Evolutionary conservation across 2,797 vertebrate genomes (phyloP), one percentile per base, ranked within the genome.

Genomic region (Bradypodion ventrale): DNA sequence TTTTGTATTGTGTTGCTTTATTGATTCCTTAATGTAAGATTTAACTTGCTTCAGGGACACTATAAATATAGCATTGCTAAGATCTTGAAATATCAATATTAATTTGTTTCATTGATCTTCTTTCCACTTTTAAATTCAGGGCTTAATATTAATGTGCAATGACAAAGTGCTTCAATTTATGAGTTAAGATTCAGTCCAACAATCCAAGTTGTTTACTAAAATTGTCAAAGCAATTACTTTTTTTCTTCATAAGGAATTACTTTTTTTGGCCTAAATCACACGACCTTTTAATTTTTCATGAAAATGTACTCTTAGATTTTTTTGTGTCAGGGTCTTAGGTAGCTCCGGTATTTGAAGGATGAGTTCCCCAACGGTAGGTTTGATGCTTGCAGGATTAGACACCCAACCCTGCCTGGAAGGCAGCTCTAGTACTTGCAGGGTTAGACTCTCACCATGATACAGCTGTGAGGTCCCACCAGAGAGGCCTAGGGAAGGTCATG

Each of bases 61-160:
- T 84, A 91, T 92, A 92, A 94, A 93, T 91, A 92, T 88, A 82
- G 59, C 87, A 91, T 89, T 93, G 82, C 85, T 62, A 56, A 92
- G 92, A 69, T 56, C 84, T 88, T 92, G 82, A 40, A 87, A 59
- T 94, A 93, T 94, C 90, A 95, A 92, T 93, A 93, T 92, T 94
- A 63, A 92, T 94, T 94, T 93, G 84, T 93, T 93, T 80, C 92
- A 94, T 94, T 83, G 93, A 95, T 93, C 89, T 85, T 83, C 32
- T 88, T 93, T 87, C 75, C 85, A 87, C 87, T 92, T 80, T 52
- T 84, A 85, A 91, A 78, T 92, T 88, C 86, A 90, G 66, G 5
- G 68, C 23, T 65, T 83, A 86, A 89, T 91, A 93, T 93, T 92
- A 90, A 88, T 83, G 76, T 87, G 76, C 83, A 74, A 85, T 87